A percentile compares a stretch with the other conserved stretches of the same genome.
phyloP scores from a whole-genome alignment of 2,113 vertebrate species.

The Coreoperca whiteheadi region DNA sequence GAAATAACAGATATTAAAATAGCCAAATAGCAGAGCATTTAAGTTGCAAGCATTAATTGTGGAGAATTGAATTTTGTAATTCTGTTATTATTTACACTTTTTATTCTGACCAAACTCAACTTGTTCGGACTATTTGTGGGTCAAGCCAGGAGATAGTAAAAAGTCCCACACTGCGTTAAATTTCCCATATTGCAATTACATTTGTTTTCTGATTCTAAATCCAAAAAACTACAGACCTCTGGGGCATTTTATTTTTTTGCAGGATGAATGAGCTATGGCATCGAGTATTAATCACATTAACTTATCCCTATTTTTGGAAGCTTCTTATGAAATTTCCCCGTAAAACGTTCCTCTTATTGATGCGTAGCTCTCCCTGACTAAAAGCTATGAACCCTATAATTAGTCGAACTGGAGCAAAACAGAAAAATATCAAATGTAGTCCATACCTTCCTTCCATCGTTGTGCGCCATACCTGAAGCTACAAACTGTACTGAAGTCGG shows the following conservation, averaged over 20 bases:
- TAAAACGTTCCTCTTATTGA: neutral
- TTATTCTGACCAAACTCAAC: neutral
- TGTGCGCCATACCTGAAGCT: constrained; percentile 50
- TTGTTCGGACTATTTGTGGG: neutral
- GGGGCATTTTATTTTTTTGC: neutral
- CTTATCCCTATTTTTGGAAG: neutral
- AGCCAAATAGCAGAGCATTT: neutral
- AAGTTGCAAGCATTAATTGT: neutral
- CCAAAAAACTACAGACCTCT: neutral
- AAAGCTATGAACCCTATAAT: neutral
- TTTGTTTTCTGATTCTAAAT: neutral
- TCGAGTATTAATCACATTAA: neutral
- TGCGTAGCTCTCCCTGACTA: neutral
- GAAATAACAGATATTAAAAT: neutral
- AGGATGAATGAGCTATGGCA: neutral
- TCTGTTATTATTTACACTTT: neutral
- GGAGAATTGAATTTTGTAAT: neutral
- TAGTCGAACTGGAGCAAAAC: neutral
- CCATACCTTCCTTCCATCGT: constrained; percentile 69
- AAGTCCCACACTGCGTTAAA: neutral
- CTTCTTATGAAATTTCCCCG: neutral
- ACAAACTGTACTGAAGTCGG: constrained; percentile 39
- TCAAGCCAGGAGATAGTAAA: neutral
- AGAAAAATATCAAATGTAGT: constrained; percentile 3
- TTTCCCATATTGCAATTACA: neutral